phyloP scores from a whole-genome alignment of 1,140 invertebrate genomes.

The Grapholita molesta region DNA sequence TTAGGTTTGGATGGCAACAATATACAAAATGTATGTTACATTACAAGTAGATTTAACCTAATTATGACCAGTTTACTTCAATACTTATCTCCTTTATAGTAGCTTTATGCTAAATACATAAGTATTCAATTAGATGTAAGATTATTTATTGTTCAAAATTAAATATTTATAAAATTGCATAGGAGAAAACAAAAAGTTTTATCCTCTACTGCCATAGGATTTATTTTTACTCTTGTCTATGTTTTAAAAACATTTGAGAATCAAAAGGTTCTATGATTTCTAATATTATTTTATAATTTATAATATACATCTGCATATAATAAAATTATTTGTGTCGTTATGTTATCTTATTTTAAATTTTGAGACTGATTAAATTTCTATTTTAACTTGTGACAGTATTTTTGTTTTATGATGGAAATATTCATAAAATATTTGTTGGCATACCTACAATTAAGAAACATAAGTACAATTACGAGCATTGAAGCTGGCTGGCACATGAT shows the following conservation, averaged over 20 bases:
- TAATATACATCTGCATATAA: not conserved
- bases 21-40: not conserved
- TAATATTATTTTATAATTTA: not conserved
- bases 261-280: not conserved
- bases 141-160: slow-evolving; percentile 1
- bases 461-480: no score
- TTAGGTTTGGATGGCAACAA: not conserved
- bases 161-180: not conserved
- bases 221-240: not conserved
- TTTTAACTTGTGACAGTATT: not conserved
- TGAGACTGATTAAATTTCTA: slow-evolving; percentile 1
- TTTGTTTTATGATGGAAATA: not conserved
- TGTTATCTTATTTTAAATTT: not conserved
- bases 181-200: not conserved
- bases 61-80: not conserved
- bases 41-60: not conserved
- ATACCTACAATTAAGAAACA: not conserved
- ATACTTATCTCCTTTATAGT: not conserved
- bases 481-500: no score
- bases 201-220: not conserved
- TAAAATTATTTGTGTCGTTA: not conserved
- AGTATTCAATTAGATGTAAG: not conserved
- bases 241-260: not conserved
- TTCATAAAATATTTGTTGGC: not conserved
- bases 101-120: not conserved